These are phyloP conservation scores for Harpegnathos saltator DNA, from an alignment of 1,140 invertebrate genomes.

Conservation along the genomic window DNA sequence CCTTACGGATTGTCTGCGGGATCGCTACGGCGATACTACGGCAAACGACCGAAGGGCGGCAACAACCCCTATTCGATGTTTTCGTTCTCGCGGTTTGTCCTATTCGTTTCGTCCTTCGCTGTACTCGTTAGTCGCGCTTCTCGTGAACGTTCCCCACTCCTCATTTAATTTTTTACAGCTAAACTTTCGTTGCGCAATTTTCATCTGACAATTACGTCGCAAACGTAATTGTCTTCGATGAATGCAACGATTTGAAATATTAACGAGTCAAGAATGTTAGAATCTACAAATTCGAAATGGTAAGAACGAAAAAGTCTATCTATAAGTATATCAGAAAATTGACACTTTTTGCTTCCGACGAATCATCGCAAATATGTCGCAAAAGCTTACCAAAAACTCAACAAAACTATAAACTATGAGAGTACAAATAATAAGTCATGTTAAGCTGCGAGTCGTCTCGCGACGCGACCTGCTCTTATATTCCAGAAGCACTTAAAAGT, in stretches of 20 bases:
- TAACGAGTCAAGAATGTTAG: too few relatives aligned
- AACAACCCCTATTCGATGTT: slow-evolving; percentile 54
- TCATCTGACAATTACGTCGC: neutral
- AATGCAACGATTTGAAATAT: too few relatives aligned
- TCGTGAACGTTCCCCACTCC: neutral
- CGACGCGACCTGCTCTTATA: slow-evolving; percentile 67
- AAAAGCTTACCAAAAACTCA: too few relatives aligned
- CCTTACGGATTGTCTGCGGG: slow-evolving; percentile 79
- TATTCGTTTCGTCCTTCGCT: slow-evolving; percentile 30
- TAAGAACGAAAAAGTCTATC: too few relatives aligned
- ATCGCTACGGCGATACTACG: slow-evolving; percentile 76
- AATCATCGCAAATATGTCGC: too few relatives aligned
- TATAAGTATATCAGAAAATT: too few relatives aligned
- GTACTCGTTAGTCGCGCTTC: neutral
- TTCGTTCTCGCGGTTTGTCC: slow-evolving; percentile 61
- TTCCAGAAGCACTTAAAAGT: slow-evolving; percentile 79
- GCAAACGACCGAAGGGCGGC: slow-evolving; percentile 66
- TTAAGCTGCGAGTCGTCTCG: neutral
- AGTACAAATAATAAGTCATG: too few relatives aligned
- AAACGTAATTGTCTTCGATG: neutral
- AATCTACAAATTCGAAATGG: too few relatives aligned
- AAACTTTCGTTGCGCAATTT: neutral
- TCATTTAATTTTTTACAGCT: neutral
- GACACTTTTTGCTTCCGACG: too few relatives aligned
- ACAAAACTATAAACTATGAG: too few relatives aligned